Conservation (phyloP, 1,140 invertebrate genomes). For the Trichoplusia ni region DNA sequence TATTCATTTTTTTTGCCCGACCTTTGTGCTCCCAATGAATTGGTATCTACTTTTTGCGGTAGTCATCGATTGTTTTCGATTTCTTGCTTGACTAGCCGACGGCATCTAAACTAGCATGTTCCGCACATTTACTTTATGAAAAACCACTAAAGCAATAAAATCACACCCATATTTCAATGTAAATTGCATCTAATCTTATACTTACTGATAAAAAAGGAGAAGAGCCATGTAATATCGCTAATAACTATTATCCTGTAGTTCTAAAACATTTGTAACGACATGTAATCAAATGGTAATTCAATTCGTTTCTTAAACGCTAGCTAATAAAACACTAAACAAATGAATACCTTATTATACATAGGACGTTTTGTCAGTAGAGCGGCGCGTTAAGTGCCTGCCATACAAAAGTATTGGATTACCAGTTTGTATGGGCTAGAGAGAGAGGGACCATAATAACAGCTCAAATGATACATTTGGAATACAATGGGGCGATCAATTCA, state of each 20-base stretch:
- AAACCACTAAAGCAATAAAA: conserved; percentile 3
- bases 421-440: conserved; percentile 75
- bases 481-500: conserved; percentile 81
- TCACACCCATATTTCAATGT: neutral
- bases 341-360: conserved; percentile 58
- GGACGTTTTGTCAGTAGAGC: conserved; percentile 60
- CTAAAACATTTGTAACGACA: conserved; percentile 10
- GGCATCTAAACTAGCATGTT: neutral
- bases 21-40: conserved; percentile 51
- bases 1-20: conserved; percentile 51
- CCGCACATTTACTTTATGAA: too few species aligned
- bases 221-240: conserved; percentile 12
- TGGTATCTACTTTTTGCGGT: conserved; percentile 58
- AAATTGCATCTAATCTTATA: neutral
- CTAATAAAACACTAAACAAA: conserved; percentile 64
- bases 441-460: conserved; percentile 79
- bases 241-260: conserved; percentile 12
- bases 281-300: neutral
- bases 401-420: conserved; percentile 82
- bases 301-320: conserved; percentile 4
- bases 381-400: conserved; percentile 75
- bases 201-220: conserved; percentile 6
- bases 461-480: conserved; percentile 82
- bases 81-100: conserved; percentile 32
- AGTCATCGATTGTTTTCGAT: conserved; percentile 48